These are phyloP conservation scores for Sebastes reedi DNA, from an alignment of 2,797 vertebrate genomes.

Conservation along the genomic window DNA sequence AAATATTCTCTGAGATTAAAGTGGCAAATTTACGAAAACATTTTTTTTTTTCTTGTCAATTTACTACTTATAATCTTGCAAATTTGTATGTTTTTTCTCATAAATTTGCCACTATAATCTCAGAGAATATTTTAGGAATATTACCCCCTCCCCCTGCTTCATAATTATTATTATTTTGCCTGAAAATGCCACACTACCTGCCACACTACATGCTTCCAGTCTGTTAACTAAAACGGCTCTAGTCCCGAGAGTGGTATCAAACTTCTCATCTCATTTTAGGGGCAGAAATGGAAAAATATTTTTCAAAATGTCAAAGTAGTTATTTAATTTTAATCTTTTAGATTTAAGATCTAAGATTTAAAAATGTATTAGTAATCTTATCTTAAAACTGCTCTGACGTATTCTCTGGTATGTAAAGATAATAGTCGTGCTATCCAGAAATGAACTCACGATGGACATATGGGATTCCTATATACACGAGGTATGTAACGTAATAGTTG, in stretches of 20 bases:
- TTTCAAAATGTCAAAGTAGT: not conserved
- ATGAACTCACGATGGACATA: slow-evolving; percentile 16
- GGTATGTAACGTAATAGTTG: slow-evolving; percentile 49
- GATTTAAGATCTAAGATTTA: not conserved
- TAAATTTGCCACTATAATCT: too few species aligned
- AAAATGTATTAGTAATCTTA: not conserved
- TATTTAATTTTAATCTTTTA: not conserved
- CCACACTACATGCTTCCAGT: not conserved
- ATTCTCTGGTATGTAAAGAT: not conserved
- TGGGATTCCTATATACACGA: slow-evolving; percentile 21
- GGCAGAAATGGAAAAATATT: not conserved
- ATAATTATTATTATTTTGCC: too few species aligned
- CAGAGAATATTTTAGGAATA: too few species aligned
- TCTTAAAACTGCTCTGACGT: not conserved
- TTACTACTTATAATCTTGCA: too few species aligned
- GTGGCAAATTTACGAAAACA: too few species aligned
- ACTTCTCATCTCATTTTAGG: not conserved
- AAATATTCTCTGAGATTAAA: too few species aligned
- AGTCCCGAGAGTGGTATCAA: not conserved
- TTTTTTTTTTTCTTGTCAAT: too few species aligned
- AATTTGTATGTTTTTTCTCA: rapidly evolving
- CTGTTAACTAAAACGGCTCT: too few species aligned
- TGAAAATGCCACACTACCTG: not conserved
- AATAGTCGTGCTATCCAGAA: not conserved
- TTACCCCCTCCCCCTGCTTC: too few species aligned